phyloP scores from a whole-genome alignment of 2,888 invertebrate species.

The Furcula furcula region DNA sequence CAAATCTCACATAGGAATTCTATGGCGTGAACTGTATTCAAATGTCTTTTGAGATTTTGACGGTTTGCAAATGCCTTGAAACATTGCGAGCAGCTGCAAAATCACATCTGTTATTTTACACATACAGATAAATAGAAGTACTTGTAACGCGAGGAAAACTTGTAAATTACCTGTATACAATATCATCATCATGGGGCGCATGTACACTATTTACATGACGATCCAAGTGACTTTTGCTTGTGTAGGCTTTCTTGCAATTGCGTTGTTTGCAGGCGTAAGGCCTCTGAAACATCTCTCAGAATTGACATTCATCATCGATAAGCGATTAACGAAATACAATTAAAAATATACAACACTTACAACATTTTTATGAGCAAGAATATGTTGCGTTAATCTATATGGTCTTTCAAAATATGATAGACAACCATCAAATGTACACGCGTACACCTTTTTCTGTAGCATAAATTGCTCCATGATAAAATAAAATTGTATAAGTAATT shows the following conservation, averaged over 20 bases:
- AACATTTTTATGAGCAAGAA: slow-evolving; percentile 78
- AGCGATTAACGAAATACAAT: not conserved
- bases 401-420: slow-evolving; percentile 72
- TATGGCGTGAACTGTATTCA: slow-evolving; percentile 69
- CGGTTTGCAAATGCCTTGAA: slow-evolving; percentile 71
- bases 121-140: not conserved
- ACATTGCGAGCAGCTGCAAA: slow-evolving; percentile 73
- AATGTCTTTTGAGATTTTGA: slow-evolving; percentile 82
- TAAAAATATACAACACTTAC: slow-evolving; percentile 74
- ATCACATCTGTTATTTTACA: not conserved
- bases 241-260: slow-evolving; percentile 83
- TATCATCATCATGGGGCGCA: slow-evolving; percentile 45
- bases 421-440: slow-evolving; percentile 55
- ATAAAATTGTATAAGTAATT: too few species aligned
- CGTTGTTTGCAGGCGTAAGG: slow-evolving; percentile 80
- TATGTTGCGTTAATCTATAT: slow-evolving; percentile 79
- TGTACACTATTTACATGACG: slow-evolving; percentile 79
- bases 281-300: slow-evolving; percentile 58
- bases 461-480: too few species aligned
- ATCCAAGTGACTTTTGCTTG: slow-evolving; percentile 82
- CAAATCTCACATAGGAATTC: slow-evolving; percentile 78
- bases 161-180: slow-evolving; percentile 60
- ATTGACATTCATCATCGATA: not conserved
- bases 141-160: not conserved
- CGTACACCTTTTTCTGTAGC: slow-evolving; percentile 19